These are phyloP conservation scores for Aldabrachelys gigantea DNA, from an alignment of 2,113 vertebrate species.

Conservation along the genomic window DNA sequence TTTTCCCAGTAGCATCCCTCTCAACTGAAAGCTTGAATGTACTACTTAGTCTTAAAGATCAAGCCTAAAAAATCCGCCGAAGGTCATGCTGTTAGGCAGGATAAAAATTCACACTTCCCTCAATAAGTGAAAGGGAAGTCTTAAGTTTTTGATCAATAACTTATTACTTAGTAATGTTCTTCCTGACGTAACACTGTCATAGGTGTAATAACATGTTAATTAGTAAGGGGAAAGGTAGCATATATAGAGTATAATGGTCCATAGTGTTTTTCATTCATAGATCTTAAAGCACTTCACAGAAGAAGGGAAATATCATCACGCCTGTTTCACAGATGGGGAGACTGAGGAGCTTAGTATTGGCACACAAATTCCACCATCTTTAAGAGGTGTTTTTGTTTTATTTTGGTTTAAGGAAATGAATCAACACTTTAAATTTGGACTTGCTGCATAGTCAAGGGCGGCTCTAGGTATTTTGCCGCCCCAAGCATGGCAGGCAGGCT, in stretches of 20 bases:
- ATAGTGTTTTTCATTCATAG: fast-evolving
- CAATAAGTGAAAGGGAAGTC: background rate
- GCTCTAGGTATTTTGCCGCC: no score
- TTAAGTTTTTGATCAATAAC: background rate
- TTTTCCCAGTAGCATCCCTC: background rate
- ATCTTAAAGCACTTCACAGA: background rate
- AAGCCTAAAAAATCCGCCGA: background rate
- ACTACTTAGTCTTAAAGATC: background rate
- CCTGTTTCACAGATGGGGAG: background rate
- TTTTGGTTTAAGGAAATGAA: background rate
- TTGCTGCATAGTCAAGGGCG: background rate
- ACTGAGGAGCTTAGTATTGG: background rate
- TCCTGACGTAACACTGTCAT: background rate
- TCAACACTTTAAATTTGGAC: background rate
- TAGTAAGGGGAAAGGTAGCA: background rate
- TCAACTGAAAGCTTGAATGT: background rate
- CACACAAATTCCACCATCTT: fast-evolving
- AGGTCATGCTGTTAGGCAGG: background rate
- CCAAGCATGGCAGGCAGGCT: no score
- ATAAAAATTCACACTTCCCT: background rate
- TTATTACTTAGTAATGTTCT: background rate
- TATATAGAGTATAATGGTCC: background rate
- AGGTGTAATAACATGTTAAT: background rate
- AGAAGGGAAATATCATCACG: background rate
- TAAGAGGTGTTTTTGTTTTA: background rate